Conservation (phyloP, 2,888 invertebrate genomes). For the Spodoptera picta region DNA sequence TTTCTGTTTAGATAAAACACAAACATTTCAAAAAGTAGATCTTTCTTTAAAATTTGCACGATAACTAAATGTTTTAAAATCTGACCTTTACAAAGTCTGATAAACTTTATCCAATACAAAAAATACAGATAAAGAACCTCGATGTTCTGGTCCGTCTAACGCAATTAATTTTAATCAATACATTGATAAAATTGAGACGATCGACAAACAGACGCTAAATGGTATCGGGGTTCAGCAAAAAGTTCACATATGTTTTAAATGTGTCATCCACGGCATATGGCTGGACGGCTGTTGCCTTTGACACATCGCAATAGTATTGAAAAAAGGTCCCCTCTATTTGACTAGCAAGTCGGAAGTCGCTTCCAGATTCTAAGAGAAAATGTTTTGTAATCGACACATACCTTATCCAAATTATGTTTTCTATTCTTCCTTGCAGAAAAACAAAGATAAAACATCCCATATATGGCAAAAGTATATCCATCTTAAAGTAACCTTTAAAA, state of each 20-base stretch:
- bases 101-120: slow-evolving; percentile 3
- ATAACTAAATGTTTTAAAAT: too few species aligned
- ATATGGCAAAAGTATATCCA: neutral
- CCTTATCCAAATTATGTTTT: slow-evolving; percentile 18
- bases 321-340: slow-evolving; percentile 66
- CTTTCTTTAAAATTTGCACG: too few species aligned
- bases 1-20: slow-evolving; percentile 18
- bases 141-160: slow-evolving; percentile 26
- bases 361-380: slow-evolving; percentile 60
- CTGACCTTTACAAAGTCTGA: neutral
- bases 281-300: slow-evolving; percentile 56
- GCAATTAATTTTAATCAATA: slow-evolving; percentile 63
- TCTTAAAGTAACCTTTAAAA: slow-evolving; percentile 31
- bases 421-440: slow-evolving; percentile 11
- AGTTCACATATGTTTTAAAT: slow-evolving; percentile 72
- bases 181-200: slow-evolving; percentile 61
- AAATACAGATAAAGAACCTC: slow-evolving; percentile 19
- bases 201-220: slow-evolving; percentile 59
- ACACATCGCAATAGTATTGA: slow-evolving; percentile 50
- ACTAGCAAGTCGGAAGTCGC: slow-evolving; percentile 68
- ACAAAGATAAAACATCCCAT: neutral
- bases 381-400: slow-evolving; percentile 17
- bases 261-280: slow-evolving; percentile 77
- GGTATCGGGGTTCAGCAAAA: slow-evolving; percentile 62
- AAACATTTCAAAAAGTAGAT: slow-evolving; percentile 1